phyloP scores from a whole-genome alignment of 2,888 invertebrate genomes.

The Perithous albicinctus region DNA sequence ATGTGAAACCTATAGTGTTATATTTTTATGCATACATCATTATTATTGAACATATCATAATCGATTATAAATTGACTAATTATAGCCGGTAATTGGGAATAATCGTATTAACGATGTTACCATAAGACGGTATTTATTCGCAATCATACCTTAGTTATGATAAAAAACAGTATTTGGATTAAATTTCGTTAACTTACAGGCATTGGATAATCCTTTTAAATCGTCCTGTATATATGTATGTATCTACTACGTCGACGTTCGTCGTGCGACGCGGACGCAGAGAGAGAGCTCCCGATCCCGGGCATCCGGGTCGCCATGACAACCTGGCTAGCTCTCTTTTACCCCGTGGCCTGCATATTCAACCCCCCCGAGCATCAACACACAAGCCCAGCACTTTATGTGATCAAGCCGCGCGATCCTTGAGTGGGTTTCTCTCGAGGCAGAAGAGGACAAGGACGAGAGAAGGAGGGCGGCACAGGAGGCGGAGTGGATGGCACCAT shows the following conservation, averaged over 20 bases:
- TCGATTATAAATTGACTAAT: no score
- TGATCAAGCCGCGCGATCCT: constrained; percentile 50
- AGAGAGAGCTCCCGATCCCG: constrained; percentile 77
- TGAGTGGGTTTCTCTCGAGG: constrained; percentile 24
- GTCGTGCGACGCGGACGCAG: neutral
- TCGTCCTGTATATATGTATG: constrained; percentile 15
- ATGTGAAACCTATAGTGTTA: no score
- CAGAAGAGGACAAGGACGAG: constrained; percentile 20
- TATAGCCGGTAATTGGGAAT: no score
- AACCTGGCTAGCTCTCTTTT: constrained; percentile 72
- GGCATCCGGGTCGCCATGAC: constrained; percentile 83
- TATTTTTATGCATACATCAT: no score
- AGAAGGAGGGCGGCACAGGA: neutral
- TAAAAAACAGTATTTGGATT: no score
- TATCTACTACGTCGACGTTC: constrained; percentile 41
- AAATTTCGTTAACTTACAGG: no score
- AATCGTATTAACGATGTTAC: no score
- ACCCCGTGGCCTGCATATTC: constrained; percentile 49
- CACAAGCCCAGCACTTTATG: constrained; percentile 47
- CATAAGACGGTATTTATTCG: no score
- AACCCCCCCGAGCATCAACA: constrained; percentile 51
- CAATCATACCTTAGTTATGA: no score
- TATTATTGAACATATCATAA: no score
- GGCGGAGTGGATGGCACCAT: neutral
- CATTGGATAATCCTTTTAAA: no score